Conservation (phyloP, 2,888 invertebrate species). For the Tupiocoris notatus region DNA sequence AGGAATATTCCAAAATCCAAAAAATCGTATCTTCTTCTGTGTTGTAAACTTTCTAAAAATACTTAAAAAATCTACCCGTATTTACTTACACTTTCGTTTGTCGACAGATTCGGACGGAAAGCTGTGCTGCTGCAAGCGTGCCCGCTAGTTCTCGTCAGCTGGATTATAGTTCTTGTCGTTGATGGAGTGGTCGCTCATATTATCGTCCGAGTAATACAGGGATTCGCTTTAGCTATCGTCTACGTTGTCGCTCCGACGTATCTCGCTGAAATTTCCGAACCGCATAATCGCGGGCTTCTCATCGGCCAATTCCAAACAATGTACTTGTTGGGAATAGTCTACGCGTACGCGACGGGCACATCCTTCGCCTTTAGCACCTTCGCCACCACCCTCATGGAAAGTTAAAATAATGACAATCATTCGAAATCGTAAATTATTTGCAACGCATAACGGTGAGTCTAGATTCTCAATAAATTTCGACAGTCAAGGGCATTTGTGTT, state of each 20-base stretch:
- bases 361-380: constrained; percentile 53
- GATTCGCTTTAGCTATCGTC: constrained; percentile 47
- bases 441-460: too few relatives aligned
- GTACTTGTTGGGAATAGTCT: constrained; percentile 45
- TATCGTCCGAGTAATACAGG: constrained; percentile 43
- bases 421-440: too few relatives aligned
- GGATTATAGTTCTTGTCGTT: constrained; percentile 52
- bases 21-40: too few relatives aligned
- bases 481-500: too few relatives aligned
- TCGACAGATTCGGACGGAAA: constrained; percentile 44
- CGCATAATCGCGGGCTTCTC: constrained; percentile 47
- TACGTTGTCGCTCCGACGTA: constrained; percentile 49
- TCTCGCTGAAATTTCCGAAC: constrained; percentile 48
- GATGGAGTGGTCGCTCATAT: constrained; percentile 56
- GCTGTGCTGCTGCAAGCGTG: constrained; percentile 43
- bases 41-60: too few relatives aligned
- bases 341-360: constrained; percentile 46
- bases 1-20: too few relatives aligned
- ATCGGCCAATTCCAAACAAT: constrained; percentile 47
- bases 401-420: too few relatives aligned
- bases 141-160: constrained; percentile 43
- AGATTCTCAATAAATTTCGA: too few relatives aligned
- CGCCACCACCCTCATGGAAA: constrained; percentile 15
- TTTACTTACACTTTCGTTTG: not conserved
- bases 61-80: not conserved